A percentile compares a stretch with the other conserved stretches of the same genome.
Evolutionary conservation across 2,888 invertebrate genomes (phyloP).

Genomic region (Troglohyphantes excavatus): DNA sequence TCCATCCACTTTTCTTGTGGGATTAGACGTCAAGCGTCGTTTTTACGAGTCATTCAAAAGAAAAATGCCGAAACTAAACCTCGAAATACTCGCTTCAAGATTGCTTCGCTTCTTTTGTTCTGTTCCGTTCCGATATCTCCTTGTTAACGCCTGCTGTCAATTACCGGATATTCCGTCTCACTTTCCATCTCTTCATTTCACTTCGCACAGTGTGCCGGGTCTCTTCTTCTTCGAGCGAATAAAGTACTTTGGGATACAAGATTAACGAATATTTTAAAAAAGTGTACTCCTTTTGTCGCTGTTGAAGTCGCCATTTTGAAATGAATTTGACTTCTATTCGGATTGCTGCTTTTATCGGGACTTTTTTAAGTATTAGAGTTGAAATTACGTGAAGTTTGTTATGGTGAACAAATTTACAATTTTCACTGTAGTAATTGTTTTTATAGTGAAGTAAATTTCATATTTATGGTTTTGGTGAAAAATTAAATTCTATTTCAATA

Average conservation of each 20-base stretch:
- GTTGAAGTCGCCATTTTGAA: too few relatives aligned
- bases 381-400: too few relatives aligned
- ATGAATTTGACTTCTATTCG: too few relatives aligned
- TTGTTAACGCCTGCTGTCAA: slow-evolving; percentile 4
- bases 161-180: neutral
- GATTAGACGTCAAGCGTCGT: neutral
- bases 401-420: too few relatives aligned
- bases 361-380: too few relatives aligned
- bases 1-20: too few relatives aligned
- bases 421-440: too few relatives aligned
- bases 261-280: neutral
- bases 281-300: too few relatives aligned
- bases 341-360: too few relatives aligned
- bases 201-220: neutral
- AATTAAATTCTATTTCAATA: too few relatives aligned
- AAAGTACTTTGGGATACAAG: neutral
- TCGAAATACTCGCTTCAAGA: neutral
- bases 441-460: too few relatives aligned
- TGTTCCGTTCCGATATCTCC: neutral
- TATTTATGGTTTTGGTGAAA: too few relatives aligned
- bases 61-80: neutral
- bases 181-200: neutral
- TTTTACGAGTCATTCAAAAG: neutral
- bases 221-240: neutral
- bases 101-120: neutral